Evolutionary conservation across 2,888 invertebrate genomes (phyloP).

Genomic region (Euphydryas editha): DNA sequence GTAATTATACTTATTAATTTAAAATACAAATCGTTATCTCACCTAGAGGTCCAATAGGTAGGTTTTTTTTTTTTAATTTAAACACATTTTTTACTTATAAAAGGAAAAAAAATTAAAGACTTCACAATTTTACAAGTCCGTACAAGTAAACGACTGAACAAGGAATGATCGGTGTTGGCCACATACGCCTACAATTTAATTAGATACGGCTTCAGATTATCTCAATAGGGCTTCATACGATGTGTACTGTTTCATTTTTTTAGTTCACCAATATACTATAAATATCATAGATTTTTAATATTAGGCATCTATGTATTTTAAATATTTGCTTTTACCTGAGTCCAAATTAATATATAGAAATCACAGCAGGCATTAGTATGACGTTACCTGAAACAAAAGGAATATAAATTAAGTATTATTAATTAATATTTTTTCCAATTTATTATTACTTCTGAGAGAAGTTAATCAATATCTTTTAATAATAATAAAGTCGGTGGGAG

Average conservation of each 20-base stretch:
- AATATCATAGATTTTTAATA: slow-evolving; percentile 21
- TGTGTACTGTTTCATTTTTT: slow-evolving; percentile 77
- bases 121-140: slow-evolving; percentile 55
- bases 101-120: slow-evolving; percentile 31
- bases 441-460: slow-evolving; percentile 73
- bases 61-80: slow-evolving; percentile 37
- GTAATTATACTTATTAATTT: slow-evolving; percentile 3
- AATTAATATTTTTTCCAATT: slow-evolving; percentile 61
- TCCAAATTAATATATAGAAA: slow-evolving; percentile 29
- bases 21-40: slow-evolving; percentile 29
- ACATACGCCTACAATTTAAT: slow-evolving; percentile 78
- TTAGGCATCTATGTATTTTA: neutral
- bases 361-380: neutral
- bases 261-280: slow-evolving; percentile 45
- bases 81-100: slow-evolving; percentile 38
- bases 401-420: slow-evolving; percentile 56
- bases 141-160: slow-evolving; percentile 57
- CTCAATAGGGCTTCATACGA: slow-evolving; percentile 75
- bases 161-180: slow-evolving; percentile 66
- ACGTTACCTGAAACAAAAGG: slow-evolving; percentile 78
- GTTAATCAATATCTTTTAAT: slow-evolving; percentile 74
- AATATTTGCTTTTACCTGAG: slow-evolving; percentile 42
- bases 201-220: slow-evolving; percentile 83
- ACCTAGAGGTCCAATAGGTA: slow-evolving; percentile 39
- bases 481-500: slow-evolving; percentile 75